Evolutionary conservation across 2,888 invertebrate genomes (phyloP), one percentile per base, ranked within the genome.

Genomic region (Ennomos quercinarius): DNA sequence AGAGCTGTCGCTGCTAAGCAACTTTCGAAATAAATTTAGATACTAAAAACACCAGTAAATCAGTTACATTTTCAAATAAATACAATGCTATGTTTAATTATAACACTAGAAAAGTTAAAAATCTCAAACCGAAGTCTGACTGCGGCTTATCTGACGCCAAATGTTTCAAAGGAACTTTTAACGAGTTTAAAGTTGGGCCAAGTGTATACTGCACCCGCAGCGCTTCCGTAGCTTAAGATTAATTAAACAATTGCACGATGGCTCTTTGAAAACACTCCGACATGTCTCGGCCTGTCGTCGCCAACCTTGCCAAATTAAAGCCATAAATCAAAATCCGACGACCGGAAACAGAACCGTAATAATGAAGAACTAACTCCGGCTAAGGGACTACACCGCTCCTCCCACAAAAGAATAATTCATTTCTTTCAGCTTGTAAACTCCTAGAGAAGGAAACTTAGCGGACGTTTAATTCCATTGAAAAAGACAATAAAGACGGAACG

Each of bases 221-320:
- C 86, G 82, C 82, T 85, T 84, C 80, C 83, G 79, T 78, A 80
- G 85, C 86, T 86, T 85, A 85, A 91, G 91, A 92, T 91, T 92
- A 92, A 92, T 92, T 92, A 92, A 91, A 92, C 91, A 91, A 91
- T 91, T 88, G 91, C 89, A 86, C 89, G 90, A 90, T 89, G 89
- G 88, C 88, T 91, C 81, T 86, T 91, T 87, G 89, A 91, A 90
- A 91, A 91, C 90, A 91, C 91, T 91, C 91, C 87, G 87, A 91
- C 91, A 88, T 91, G 91, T 91, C 90, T 87, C 89, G 89, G 88
- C 83, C 90, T 89, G 91, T 91, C 91, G 87, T 84, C 89, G 86
- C 83, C 87, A 91, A 91, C 91, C 87, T 89, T 89, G 87, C 89
- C 91, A 91, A 91, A 92, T 92, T 92, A 91, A 91, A 89, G 79